Evolutionary conservation across 2,113 vertebrate genomes (phyloP).

Genomic region (Neopipo cinnamomea): DNA sequence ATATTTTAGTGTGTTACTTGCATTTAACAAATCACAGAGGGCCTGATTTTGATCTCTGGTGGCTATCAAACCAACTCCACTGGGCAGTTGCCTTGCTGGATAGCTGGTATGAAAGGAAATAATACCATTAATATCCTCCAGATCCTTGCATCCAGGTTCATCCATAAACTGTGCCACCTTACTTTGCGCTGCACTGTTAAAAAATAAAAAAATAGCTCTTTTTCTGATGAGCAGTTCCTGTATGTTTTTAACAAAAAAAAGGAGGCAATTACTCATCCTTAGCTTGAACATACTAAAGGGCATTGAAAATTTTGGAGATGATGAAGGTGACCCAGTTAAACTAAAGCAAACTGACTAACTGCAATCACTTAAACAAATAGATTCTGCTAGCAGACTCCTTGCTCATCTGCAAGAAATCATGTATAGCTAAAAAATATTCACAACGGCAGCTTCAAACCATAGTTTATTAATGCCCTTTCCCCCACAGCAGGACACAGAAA

Average conservation of each 20-base stretch:
- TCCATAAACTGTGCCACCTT: not conserved
- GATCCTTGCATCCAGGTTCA: not conserved
- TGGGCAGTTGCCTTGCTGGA: not conserved
- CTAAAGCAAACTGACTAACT: constrained; percentile 23
- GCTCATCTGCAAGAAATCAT: constrained; percentile 39
- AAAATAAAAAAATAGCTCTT: not conserved
- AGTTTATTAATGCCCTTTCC: constrained; percentile 70
- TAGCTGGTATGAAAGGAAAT: not conserved
- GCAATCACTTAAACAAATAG: constrained; percentile 40
- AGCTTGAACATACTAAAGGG: not conserved
- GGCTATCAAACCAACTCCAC: not conserved
- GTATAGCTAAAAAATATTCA: not conserved
- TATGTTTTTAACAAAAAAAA: not conserved
- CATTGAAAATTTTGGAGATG: constrained; percentile 14
- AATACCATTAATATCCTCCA: not conserved
- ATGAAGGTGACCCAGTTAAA: constrained; percentile 52
- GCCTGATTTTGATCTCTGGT: not conserved
- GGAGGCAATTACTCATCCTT: not conserved
- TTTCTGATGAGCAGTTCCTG: not conserved
- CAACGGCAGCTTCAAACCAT: constrained; percentile 38
- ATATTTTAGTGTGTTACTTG: not conserved
- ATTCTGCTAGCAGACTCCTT: constrained; percentile 40
- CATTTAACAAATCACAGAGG: not conserved
- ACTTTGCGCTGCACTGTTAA: not conserved
- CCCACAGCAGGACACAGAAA: constrained; percentile 68